phyloP scores from a whole-genome alignment of 1,140 invertebrate genomes.

The Heliconius congener region DNA sequence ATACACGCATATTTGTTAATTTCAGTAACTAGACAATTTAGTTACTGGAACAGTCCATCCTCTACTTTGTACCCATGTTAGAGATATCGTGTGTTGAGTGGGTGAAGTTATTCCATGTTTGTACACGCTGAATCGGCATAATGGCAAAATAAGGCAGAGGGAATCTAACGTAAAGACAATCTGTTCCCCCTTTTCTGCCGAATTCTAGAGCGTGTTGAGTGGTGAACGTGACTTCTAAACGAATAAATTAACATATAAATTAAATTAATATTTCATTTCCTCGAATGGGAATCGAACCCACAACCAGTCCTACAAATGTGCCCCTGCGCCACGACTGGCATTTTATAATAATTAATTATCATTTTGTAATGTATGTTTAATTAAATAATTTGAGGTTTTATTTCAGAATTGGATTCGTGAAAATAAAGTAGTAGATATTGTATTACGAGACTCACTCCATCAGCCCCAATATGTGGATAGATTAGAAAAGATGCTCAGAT shows the following conservation, averaged over 20 bases:
- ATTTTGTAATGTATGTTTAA: background rate
- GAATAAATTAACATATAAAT: too few species aligned
- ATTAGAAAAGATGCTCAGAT: conserved; percentile 97
- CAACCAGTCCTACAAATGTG: too few species aligned
- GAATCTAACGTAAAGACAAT: too few species aligned
- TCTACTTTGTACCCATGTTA: background rate
- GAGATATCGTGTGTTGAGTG: background rate
- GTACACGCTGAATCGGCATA: too few species aligned
- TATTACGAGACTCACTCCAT: conserved; percentile 96
- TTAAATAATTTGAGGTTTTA: background rate
- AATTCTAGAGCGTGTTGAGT: too few species aligned
- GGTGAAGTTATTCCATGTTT: background rate
- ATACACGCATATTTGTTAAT: background rate
- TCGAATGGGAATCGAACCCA: too few species aligned
- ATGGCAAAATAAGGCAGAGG: too few species aligned
- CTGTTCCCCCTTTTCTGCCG: too few species aligned
- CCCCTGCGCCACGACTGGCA: too few species aligned
- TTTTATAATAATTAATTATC: background rate
- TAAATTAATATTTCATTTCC: too few species aligned
- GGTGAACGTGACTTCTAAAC: too few species aligned
- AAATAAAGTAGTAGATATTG: conserved; percentile 97
- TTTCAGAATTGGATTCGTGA: conserved; percentile 97
- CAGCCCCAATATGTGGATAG: conserved; percentile 99
- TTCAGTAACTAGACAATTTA: too few species aligned
- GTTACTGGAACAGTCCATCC: background rate